Evolutionary conservation across 2,113 vertebrate species (phyloP).

Genomic region (Pelecanus crispus): DNA sequence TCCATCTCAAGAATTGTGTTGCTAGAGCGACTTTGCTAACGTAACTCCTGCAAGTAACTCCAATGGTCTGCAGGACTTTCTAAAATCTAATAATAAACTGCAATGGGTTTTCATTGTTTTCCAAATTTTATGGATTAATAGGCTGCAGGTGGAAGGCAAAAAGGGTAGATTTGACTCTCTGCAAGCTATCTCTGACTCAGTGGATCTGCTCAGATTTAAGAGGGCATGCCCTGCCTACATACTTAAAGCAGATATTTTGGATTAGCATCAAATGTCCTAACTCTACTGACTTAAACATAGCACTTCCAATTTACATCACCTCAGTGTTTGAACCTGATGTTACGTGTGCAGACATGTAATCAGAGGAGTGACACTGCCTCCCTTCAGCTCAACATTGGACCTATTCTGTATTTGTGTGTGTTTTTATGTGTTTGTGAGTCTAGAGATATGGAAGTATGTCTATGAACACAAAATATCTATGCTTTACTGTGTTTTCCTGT

Average conservation of each 20-base stretch:
- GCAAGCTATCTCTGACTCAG: background rate
- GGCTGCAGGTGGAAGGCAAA: background rate
- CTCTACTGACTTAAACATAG: background rate
- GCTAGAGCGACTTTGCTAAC: background rate
- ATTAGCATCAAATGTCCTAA: background rate
- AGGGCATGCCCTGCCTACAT: background rate
- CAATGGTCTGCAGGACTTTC: background rate
- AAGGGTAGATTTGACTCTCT: background rate
- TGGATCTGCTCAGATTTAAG: background rate
- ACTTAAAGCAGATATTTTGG: background rate
- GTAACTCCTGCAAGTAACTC: background rate
- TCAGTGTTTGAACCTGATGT: background rate
- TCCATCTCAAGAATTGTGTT: background rate
- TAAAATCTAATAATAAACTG: background rate
- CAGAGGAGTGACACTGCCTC: background rate
- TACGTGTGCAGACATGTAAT: background rate
- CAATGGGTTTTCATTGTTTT: background rate
- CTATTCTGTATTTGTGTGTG: background rate
- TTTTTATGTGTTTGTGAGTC: background rate
- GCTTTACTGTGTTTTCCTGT: background rate
- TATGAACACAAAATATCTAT: background rate
- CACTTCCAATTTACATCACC: background rate
- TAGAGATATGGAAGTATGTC: background rate
- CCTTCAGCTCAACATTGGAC: background rate
- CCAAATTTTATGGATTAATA: background rate